Conservation (phyloP, 2,888 invertebrate species). For the Agrochola macilenta region DNA sequence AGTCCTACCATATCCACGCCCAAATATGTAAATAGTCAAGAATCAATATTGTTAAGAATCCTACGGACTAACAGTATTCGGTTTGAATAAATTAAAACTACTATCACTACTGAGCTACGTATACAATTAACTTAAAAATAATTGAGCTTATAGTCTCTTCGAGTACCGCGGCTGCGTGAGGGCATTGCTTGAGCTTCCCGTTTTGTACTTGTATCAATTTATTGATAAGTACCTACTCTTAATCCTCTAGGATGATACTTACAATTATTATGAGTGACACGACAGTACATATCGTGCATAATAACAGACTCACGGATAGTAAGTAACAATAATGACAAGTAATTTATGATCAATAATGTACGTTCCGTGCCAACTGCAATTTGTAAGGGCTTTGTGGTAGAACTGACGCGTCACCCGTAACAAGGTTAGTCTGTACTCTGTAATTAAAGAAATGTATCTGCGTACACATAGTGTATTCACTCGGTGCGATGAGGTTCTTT, state of each 20-base stretch:
- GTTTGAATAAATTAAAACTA: constrained; percentile 76
- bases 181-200: constrained; percentile 57
- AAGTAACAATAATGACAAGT: constrained; percentile 49
- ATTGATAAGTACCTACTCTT: constrained; percentile 37
- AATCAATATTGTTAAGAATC: constrained; percentile 40
- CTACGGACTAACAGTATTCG: constrained; percentile 48
- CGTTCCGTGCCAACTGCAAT: constrained; percentile 59
- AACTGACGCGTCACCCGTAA: constrained; percentile 50
- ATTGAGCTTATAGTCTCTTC: constrained; percentile 77
- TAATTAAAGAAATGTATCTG: constrained; percentile 57
- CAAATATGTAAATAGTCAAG: constrained; percentile 65
- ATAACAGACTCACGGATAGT: constrained; percentile 43
- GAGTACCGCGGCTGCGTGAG: constrained; percentile 55
- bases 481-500: constrained; percentile 61
- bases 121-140: constrained; percentile 64
- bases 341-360: constrained; percentile 59
- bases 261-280: constrained; percentile 39
- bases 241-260: constrained; percentile 23
- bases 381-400: constrained; percentile 50
- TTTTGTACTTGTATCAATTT: constrained; percentile 64
- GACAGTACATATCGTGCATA: constrained; percentile 26
- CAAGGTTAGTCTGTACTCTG: constrained; percentile 60
- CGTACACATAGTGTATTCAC: constrained; percentile 63
- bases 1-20: constrained; percentile 58
- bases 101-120: constrained; percentile 68